Conservation (phyloP, 2,113 vertebrate genomes). For the Mugil cephalus region DNA sequence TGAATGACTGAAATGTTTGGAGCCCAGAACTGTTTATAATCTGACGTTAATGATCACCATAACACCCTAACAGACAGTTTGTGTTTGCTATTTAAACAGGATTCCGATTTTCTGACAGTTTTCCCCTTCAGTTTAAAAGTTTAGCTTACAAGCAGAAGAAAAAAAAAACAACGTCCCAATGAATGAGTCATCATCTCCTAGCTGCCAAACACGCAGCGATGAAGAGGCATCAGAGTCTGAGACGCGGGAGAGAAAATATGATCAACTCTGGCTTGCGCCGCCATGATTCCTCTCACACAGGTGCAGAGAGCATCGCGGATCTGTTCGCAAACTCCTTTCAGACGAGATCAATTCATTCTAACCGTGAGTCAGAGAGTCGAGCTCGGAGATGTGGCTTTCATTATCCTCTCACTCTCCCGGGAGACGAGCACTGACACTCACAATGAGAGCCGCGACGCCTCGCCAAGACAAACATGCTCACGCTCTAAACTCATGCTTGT, state of each 20-base stretch:
- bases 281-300: slow-evolving; percentile 48
- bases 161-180: slow-evolving; percentile 14
- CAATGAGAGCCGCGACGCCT: neutral
- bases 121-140: slow-evolving; percentile 5
- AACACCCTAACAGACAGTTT: neutral
- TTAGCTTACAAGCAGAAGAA: slow-evolving; percentile 16
- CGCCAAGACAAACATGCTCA: slow-evolving; percentile 37
- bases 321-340: slow-evolving; percentile 43
- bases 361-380: slow-evolving; percentile 39
- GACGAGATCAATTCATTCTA: slow-evolving; percentile 32
- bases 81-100: neutral
- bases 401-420: slow-evolving; percentile 9
- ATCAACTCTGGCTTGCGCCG: slow-evolving; percentile 39
- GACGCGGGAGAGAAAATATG: slow-evolving; percentile 12
- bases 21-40: neutral
- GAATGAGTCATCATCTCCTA: slow-evolving; percentile 17
- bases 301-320: slow-evolving; percentile 46
- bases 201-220: slow-evolving; percentile 36
- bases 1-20: too few relatives aligned
- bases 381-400: slow-evolving; percentile 22
- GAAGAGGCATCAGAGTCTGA: slow-evolving; percentile 30
- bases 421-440: slow-evolving; percentile 9
- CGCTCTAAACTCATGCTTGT: neutral
- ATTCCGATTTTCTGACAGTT: neutral
- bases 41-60: neutral